Base-by-base conservation (phyloP, 1,140 invertebrate species). In the Aphelenchoides avenae region DNA sequence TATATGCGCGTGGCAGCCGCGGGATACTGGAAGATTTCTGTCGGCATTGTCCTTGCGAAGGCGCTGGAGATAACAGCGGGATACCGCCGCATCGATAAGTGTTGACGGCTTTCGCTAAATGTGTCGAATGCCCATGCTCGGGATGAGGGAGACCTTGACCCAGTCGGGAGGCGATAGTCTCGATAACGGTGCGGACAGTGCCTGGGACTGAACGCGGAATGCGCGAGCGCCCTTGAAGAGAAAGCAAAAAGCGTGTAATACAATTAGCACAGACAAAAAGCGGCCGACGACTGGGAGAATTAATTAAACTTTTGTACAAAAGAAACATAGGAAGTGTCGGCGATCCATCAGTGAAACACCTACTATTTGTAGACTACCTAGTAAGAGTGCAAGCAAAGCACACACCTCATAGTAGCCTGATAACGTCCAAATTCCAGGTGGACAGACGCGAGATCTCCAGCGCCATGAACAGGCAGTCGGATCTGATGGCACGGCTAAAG, bases 391-490 rank as follows among this genome's bases (percentile, higher is more conserved):
- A 2, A 1, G 15, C 3, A 39, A 3, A 39, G 24, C 3, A 39
- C 15, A 18, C 1, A 1, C 3, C 24, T 39, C 24, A n/a, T n/a
- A 55, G n/a, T 1, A 50, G 22, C n/a, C 15, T 44, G 15, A 54
- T 50, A 43, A 50, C 22, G 53, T 2, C 22, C 3, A 18, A 2
- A 31, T n/a, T 53, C 57, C 27, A 59, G 57, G 57, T 59, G 5
- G 34, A 64, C 18, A 22, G 62, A 11, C 31, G 43, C 29, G 42
- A 55, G n/a, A 11, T 61, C 5, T 9, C 15, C 2, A 41, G 40
- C n/a, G 50, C 29, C 9, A 33, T 66, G 26, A 65, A 70, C n/a
- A 33, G 36, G 15, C 26, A 42, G 5, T 18, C 33, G n/a, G 56
- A 66, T 5, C 56, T 64, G 57, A 29, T 18, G 22, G 26, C 53